These are phyloP conservation scores for Nyctalus aviator DNA, from an alignment of 2,797 vertebrate genomes.

Conservation along the genomic window DNA sequence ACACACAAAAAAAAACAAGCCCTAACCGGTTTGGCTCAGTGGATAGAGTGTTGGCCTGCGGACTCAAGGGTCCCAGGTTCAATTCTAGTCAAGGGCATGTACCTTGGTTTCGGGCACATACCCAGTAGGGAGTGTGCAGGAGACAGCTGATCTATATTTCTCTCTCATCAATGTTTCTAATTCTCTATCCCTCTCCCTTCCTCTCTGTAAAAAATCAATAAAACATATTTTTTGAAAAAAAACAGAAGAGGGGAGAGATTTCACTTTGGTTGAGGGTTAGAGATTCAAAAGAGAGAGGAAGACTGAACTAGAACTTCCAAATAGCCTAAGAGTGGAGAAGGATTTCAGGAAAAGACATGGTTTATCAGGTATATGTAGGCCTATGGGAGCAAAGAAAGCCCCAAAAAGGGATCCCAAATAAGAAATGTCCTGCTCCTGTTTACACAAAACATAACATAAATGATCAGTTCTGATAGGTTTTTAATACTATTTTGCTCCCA, in stretches of 20 bases:
- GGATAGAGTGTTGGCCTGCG: no score
- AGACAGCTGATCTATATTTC: no score
- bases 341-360: not conserved
- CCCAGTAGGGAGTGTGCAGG: no score
- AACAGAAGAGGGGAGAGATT: not conserved
- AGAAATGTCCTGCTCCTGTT: not conserved
- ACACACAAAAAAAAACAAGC: no score
- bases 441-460: slow-evolving; percentile 28
- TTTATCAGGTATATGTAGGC: not conserved
- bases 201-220: no score
- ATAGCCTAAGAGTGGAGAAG: not conserved
- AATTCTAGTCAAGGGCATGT: no score
- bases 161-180: no score
- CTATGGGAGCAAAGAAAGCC: not conserved
- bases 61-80: no score
- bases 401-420: not conserved
- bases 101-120: no score
- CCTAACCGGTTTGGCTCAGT: no score
- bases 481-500: not conserved
- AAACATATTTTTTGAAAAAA: no score
- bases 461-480: not conserved
- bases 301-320: not conserved
- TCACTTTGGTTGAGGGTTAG: not conserved
- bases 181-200: no score
- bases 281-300: not conserved